Conservation (phyloP, 2,888 invertebrate species). For the Standfussiana lucernea region DNA sequence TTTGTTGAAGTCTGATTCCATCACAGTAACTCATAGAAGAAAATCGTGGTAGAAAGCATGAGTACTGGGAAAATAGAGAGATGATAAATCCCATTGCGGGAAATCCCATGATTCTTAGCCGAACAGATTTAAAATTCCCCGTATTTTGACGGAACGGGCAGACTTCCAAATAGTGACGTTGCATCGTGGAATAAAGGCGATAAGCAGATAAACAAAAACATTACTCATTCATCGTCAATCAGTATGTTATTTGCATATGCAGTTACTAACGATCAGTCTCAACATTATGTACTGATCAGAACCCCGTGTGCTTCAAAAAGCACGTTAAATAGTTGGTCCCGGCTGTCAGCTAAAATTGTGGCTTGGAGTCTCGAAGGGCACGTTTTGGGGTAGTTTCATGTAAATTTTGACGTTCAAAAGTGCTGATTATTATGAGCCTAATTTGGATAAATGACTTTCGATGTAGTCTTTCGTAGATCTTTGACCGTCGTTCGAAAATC, state of each 20-base stretch:
- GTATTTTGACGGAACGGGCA: conserved; percentile 11
- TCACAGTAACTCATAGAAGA: not conserved
- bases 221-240: conserved; percentile 1
- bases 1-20: not conserved
- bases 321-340: not conserved
- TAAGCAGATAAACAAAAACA: conserved; percentile 17
- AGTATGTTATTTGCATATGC: not conserved
- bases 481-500: too few relatives aligned
- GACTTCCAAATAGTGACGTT: conserved; percentile 27
- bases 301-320: not conserved
- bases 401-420: not conserved
- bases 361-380: not conserved
- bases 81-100: not conserved
- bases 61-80: not conserved
- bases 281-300: not conserved
- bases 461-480: not conserved
- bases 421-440: too few relatives aligned
- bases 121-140: conserved; percentile 5
- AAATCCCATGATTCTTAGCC: not conserved
- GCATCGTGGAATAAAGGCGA: not conserved
- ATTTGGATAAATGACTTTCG: not conserved
- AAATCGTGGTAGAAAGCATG: not conserved
- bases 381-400: not conserved
- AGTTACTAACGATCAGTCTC: not conserved
- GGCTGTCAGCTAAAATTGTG: not conserved